Evolutionary conservation across 2,113 vertebrate genomes (phyloP).

Genomic region (Gobius niger): DNA sequence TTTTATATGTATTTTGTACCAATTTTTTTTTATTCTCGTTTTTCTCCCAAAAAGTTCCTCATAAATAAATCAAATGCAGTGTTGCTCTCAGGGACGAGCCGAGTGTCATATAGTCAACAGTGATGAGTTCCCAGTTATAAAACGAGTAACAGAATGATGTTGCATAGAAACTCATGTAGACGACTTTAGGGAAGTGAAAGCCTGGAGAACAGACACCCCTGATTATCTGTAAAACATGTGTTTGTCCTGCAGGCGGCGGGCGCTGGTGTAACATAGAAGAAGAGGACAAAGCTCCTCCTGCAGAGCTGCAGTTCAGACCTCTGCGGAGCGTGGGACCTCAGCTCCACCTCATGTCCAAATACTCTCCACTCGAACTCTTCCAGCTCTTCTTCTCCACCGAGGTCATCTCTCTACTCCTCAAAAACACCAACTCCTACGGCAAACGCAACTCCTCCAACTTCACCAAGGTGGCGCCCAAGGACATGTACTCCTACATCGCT

Average conservation of each 20-base stretch:
- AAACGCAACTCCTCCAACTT: conserved; percentile 38
- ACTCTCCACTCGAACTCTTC: conserved; percentile 59
- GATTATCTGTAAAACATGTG: too few species aligned
- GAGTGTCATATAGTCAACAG: too few species aligned
- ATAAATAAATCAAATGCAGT: too few species aligned
- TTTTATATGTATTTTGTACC: too few species aligned
- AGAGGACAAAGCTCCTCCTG: conserved; percentile 42
- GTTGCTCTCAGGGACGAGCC: too few species aligned
- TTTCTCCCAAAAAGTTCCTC: too few species aligned
- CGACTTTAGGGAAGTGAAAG: too few species aligned
- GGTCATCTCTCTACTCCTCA: conserved; percentile 47
- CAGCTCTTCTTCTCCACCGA: conserved; percentile 57
- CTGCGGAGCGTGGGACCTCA: conserved; percentile 44
- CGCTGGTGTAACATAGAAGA: conserved; percentile 41
- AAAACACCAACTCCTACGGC: conserved; percentile 53
- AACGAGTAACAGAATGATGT: too few species aligned
- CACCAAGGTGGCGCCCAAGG: conserved; percentile 34
- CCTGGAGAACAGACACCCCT: not conserved
- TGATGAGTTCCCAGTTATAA: too few species aligned
- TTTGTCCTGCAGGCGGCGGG: conserved; percentile 18
- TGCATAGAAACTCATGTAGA: too few species aligned
- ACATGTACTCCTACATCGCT: conserved; percentile 57
- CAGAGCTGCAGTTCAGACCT: conserved; percentile 42
- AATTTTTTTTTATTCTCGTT: too few species aligned
- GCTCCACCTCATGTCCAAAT: conserved; percentile 48